phyloP scores from a whole-genome alignment of 92 coral and sea anemone species.

The Epizoanthus rinbou region DNA sequence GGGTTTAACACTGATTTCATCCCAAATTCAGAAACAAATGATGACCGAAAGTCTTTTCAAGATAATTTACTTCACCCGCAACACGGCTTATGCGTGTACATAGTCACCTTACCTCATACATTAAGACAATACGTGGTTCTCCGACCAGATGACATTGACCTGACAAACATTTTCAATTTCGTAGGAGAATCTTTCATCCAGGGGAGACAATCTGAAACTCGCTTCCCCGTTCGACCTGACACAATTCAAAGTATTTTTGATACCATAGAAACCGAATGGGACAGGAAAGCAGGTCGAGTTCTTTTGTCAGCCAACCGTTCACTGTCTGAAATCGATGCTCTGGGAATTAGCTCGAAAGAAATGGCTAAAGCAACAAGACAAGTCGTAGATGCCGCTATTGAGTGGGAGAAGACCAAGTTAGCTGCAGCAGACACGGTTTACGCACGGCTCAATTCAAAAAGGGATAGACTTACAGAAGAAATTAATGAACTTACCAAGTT shows the following conservation, averaged over 20 bases:
- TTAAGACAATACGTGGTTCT: too few species aligned
- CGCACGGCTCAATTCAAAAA: background rate
- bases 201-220: background rate
- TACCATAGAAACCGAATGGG: constrained; percentile 26
- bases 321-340: constrained; percentile 10
- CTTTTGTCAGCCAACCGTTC: constrained; percentile 21
- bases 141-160: background rate
- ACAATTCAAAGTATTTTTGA: background rate
- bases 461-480: constrained; percentile 5
- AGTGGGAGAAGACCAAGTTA: constrained; percentile 20
- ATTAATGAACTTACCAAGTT: constrained; percentile 7
- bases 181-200: background rate
- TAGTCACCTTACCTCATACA: too few species aligned
- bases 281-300: constrained; percentile 15
- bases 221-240: background rate
- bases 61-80: too few species aligned
- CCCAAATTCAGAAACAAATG: too few species aligned
- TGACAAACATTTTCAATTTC: background rate
- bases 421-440: constrained; percentile 7
- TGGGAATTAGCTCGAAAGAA: constrained; percentile 2
- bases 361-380: constrained; percentile 11
- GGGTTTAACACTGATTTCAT: too few species aligned
- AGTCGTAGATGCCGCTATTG: background rate
- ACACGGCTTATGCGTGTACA: too few species aligned
- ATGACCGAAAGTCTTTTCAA: too few species aligned